Evolutionary conservation across 2,797 vertebrate genomes (phyloP).

Genomic region (Myotis vivesi): DNA sequence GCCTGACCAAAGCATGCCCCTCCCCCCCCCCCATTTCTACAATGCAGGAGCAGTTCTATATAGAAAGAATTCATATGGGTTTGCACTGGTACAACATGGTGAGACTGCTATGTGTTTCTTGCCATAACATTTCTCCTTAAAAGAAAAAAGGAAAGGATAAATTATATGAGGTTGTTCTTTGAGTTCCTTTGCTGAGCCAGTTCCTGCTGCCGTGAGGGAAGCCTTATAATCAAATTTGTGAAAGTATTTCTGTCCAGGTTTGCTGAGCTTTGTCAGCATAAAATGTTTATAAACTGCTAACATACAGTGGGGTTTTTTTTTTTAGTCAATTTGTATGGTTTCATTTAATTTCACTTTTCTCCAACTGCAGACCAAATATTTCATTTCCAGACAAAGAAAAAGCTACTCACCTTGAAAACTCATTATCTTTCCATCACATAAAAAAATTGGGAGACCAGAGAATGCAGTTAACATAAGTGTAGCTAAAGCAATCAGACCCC

Average conservation of each 20-base stretch:
- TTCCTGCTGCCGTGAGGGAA: constrained; percentile 46
- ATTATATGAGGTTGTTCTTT: neutral
- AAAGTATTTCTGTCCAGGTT: constrained; percentile 68
- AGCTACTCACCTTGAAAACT: constrained; percentile 60
- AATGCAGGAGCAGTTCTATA: neutral
- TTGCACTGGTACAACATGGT: neutral
- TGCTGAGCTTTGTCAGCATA: constrained; percentile 77
- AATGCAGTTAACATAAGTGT: neutral
- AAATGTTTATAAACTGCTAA: constrained; percentile 77
- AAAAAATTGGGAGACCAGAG: neutral
- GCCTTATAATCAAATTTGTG: constrained; percentile 79
- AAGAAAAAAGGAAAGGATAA: constrained; percentile 21
- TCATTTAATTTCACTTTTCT: constrained; percentile 75
- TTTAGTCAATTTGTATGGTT: constrained; percentile 71
- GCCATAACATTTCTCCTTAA: neutral
- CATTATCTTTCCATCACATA: neutral
- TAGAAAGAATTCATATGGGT: neutral
- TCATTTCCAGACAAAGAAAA: constrained; percentile 45
- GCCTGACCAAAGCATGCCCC: neutral
- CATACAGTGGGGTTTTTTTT: neutral
- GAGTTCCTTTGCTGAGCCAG: constrained; percentile 57
- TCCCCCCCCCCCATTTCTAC: neutral
- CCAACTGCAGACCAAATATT: constrained; percentile 52
- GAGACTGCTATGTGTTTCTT: neutral
- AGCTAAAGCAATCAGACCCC: neutral